A percentile compares a stretch with the other conserved stretches of the same genome.
These are phyloP conservation scores for Chrysolina haemoptera DNA, from an alignment of 2,888 invertebrate species.

Conservation along the genomic window DNA sequence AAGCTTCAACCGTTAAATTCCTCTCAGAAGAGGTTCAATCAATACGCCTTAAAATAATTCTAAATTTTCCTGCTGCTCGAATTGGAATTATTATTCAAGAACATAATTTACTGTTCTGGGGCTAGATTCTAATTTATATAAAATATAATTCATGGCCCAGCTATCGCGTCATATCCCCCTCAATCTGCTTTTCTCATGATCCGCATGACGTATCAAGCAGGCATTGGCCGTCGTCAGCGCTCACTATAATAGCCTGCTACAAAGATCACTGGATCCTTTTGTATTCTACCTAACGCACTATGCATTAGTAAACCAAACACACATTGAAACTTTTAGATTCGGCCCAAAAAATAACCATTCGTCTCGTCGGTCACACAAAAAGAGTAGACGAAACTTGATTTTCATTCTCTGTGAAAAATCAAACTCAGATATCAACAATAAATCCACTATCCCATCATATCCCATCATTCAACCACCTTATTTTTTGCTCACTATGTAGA, in stretches of 20 bases:
- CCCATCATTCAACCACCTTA: too few species aligned
- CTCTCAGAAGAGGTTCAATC: constrained; percentile 44
- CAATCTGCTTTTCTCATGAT: constrained; percentile 59
- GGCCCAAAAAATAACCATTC: too few species aligned
- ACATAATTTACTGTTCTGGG: constrained; percentile 48
- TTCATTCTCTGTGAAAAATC: too few species aligned
- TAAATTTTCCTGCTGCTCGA: constrained; percentile 38
- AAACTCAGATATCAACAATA: too few species aligned
- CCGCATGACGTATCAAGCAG: constrained; percentile 53
- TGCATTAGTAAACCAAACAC: constrained; percentile 69
- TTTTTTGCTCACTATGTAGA: too few species aligned
- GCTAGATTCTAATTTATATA: constrained; percentile 59
- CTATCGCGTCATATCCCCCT: constrained; percentile 52
- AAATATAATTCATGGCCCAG: constrained; percentile 57
- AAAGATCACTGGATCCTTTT: constrained; percentile 70
- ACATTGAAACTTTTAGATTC: too few species aligned
- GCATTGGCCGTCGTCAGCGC: constrained; percentile 49
- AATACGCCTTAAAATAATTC: constrained; percentile 45
- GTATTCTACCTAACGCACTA: constrained; percentile 70
- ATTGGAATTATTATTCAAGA: constrained; percentile 51
- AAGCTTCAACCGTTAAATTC: constrained; percentile 12
- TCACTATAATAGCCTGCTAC: constrained; percentile 66
- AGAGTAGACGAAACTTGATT: too few species aligned
- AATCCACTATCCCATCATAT: too few species aligned
- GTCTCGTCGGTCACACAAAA: too few species aligned